phyloP scores from a whole-genome alignment of 1,140 invertebrate genomes.

The Sinonovacula constricta region DNA sequence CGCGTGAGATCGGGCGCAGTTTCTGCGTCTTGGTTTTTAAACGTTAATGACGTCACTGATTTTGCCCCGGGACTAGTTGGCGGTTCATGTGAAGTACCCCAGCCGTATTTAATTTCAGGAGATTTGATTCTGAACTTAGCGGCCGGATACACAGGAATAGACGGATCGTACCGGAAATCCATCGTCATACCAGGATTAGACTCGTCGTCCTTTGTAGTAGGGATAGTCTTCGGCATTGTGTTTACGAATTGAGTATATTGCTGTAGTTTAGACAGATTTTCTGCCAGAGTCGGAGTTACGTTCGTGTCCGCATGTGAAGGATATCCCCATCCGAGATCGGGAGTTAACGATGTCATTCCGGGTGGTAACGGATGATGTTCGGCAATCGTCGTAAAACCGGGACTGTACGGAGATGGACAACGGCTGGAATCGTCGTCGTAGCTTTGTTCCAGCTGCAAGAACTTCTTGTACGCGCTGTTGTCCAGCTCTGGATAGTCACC shows the following conservation, averaged over 20 bases:
- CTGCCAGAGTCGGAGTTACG: constrained; percentile 29
- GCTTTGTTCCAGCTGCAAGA: constrained; percentile 58
- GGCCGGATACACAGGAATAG: constrained; percentile 34
- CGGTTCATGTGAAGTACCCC: constrained; percentile 23
- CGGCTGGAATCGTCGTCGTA: constrained; percentile 55
- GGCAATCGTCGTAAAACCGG: constrained; percentile 39
- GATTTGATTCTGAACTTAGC: constrained; percentile 54
- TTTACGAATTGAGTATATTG: constrained; percentile 37
- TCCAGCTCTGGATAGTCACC: constrained; percentile 51
- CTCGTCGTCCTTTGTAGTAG: background rate
- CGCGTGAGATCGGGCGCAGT: constrained; percentile 41
- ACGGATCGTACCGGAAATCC: constrained; percentile 46
- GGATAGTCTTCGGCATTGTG: constrained; percentile 32
- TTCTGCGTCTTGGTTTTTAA: constrained; percentile 48
- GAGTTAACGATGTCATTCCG: constrained; percentile 31
- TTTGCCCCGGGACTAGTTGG: constrained; percentile 20
- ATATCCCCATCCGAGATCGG: constrained; percentile 34
- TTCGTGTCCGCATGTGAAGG: background rate
- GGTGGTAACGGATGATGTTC: constrained; percentile 46
- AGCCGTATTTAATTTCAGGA: constrained; percentile 38
- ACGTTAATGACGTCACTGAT: constrained; percentile 42
- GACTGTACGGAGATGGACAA: constrained; percentile 49
- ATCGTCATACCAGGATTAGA: constrained; percentile 43
- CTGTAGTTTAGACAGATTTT: constrained; percentile 47
- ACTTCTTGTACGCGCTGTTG: constrained; percentile 59